Conservation (phyloP, 2,888 invertebrate genomes). For the Phaedon cochleariae region DNA sequence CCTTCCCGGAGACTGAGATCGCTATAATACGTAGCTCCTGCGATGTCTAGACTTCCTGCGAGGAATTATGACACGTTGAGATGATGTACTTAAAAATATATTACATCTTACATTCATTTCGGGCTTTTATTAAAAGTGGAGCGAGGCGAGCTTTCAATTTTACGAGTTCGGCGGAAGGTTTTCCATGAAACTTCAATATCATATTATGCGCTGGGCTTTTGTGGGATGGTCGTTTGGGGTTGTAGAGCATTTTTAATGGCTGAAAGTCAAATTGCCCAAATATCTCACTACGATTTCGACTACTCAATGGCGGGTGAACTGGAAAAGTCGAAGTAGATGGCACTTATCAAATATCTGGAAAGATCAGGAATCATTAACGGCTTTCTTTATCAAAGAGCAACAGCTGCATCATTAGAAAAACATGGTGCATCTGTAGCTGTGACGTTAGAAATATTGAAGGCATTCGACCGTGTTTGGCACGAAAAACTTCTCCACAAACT, state of each 20-base stretch:
- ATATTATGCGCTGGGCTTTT: background rate
- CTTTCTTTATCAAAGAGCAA: too few relatives aligned
- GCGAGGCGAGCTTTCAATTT: background rate
- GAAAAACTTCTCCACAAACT: too few relatives aligned
- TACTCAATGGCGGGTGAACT: too few relatives aligned
- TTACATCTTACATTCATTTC: constrained; percentile 18
- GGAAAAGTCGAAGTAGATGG: too few relatives aligned
- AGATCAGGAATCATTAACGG: too few relatives aligned
- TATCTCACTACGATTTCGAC: background rate
- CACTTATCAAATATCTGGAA: too few relatives aligned
- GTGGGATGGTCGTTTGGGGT: background rate
- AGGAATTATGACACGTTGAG: constrained; percentile 21
- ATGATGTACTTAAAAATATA: constrained; percentile 25
- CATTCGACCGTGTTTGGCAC: too few relatives aligned
- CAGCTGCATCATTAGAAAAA: too few relatives aligned
- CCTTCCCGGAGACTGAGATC: background rate
- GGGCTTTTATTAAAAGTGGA: constrained; percentile 13
- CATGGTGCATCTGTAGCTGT: too few relatives aligned
- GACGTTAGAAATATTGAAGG: too few relatives aligned
- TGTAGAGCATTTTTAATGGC: background rate
- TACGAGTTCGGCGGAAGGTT: background rate
- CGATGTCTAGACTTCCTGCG: constrained; percentile 18
- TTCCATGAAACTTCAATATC: background rate
- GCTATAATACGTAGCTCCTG: background rate
- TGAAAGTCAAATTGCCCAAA: background rate